Conservation (phyloP, 2,797 vertebrate genomes). For the Scarus forsteni region DNA sequence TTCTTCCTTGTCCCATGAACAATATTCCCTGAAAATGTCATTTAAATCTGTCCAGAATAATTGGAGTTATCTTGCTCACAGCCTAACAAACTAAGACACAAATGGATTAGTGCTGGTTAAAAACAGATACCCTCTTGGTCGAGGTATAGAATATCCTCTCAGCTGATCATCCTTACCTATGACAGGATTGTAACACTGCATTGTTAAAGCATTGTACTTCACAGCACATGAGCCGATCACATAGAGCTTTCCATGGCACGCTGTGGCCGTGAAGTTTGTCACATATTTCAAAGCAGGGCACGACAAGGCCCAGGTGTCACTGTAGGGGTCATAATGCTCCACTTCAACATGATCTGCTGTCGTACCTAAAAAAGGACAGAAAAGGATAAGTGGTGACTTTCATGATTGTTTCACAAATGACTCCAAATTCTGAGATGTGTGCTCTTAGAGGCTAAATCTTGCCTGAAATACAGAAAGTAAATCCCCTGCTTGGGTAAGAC, state of each 20-base stretch:
- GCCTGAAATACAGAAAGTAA: constrained; percentile 13
- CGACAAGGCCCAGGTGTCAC: constrained; percentile 87
- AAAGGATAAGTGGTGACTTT: constrained; percentile 1
- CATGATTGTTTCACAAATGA: neutral
- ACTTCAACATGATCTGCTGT: constrained; percentile 89
- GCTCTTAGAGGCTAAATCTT: constrained; percentile 1
- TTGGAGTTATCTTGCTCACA: too few relatives aligned
- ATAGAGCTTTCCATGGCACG: constrained; percentile 93
- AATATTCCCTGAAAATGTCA: too few relatives aligned
- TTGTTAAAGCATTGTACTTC: constrained; percentile 95
- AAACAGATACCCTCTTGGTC: too few relatives aligned
- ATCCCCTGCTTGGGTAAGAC: constrained; percentile 7
- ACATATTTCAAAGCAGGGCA: constrained; percentile 93
- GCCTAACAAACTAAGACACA: too few relatives aligned
- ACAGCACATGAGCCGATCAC: constrained; percentile 96
- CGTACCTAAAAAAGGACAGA: constrained; percentile 83
- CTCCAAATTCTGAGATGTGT: neutral
- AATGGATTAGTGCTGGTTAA: too few relatives aligned
- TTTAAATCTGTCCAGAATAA: too few relatives aligned
- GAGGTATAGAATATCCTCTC: neutral
- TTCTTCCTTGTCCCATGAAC: too few relatives aligned
- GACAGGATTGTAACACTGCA: constrained; percentile 97
- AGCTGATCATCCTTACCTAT: constrained; percentile 85
- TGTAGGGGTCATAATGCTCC: constrained; percentile 95
- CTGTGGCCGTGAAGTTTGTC: constrained; percentile 92